Base-by-base conservation (phyloP, 2,888 invertebrate genomes). In the Uloborus plumipes region DNA sequence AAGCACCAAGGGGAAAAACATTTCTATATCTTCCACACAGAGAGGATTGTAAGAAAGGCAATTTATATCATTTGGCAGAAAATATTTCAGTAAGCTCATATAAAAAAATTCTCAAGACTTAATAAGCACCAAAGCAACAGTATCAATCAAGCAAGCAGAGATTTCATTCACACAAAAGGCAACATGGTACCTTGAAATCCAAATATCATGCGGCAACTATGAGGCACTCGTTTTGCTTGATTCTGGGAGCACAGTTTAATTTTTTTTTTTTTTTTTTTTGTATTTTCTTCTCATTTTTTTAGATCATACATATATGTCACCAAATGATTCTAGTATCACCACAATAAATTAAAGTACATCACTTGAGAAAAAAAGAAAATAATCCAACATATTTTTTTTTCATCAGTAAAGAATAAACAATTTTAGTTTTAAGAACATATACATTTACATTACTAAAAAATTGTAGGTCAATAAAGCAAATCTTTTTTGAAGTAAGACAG, bases 51-150 rank as follows among this genome's bases (percentile, higher is more conserved):
- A 39, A 39, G 39, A 39, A 39, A 39, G 39, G 39, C 39, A 39
- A 39, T 39, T 39, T 39, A 39, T 31, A 61, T 26, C 64, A 62
- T 62, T 61, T 64, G 74, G 74, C 74, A 55, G 58, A 72, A 64
- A 7, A 26, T 61, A 58, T 77, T 71, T 71, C 64, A 70, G 64
- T 78, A 78, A 78, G 77, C 77, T 78, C 77, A 62, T 69, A 76
- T 78, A 55, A 55, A 71, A 70, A 78, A 58, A 71, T 70, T 71
- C 70, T 70, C 70, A 78, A 78, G 70, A 64, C 20, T 78, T 47
- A 70, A 71, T 71, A 78, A 78, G 77, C 70, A 78, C 71, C 55
- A 62, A 64, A 71, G 71, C 71, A 65, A 65, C 55, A 65, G 65
- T 59, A 53, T 39, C 39, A 39, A 69, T 50, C 66, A 51, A 61